Base-by-base conservation (phyloP, 2,113 vertebrate species). In the Solea senegalensis region DNA sequence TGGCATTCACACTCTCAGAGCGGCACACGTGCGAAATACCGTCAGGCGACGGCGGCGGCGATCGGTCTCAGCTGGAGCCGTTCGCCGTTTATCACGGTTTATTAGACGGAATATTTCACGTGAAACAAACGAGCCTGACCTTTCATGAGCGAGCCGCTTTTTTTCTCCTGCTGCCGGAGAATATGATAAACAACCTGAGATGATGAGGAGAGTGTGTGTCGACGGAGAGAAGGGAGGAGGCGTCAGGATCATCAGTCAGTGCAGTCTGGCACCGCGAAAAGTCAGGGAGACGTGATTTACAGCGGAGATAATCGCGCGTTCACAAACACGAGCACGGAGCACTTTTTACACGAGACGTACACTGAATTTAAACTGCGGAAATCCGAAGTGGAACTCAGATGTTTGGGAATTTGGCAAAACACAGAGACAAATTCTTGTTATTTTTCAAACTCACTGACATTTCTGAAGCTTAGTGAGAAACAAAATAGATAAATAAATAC, bases 91-190 rank as follows among this genome's bases (percentile, higher is more conserved):
- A 81, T 84, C 81, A 80, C 80, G 59, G 41, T 72, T 81, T 86
- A 84, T 84, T 74, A 67, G 50, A 26, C 49, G 14, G 67, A 78
- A 83, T 66, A 86, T 80, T 56, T 85, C 75, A 70, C 49, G 74
- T n/a, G 60, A 77, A 78, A 87, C 84, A 83, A 87, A 88, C 46
- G 75, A 84, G 56, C 57, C 3, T 45, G 83, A 85, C 83, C 89
- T 90, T 90, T 84, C 12, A 13, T 28, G 53, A 78, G 51, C 3
- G 49, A 60, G 54, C 44, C 54, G 28, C 74, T 65, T 66, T 64
- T 63, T 59, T 66, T 64, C 59, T 59, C 21, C 50, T 55, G 34
- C 59, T 57, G 68, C 69, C 7, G 2, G 12, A 69, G 52, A 66
- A 71, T 15, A 50, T 82, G 74, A 87, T 74, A 16, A 72, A 83